Percentiles rank a stretch among this genome's conserved stretches.
Conservation (phyloP, 2,888 invertebrate genomes). For the Drosophila mayaguana region DNA sequence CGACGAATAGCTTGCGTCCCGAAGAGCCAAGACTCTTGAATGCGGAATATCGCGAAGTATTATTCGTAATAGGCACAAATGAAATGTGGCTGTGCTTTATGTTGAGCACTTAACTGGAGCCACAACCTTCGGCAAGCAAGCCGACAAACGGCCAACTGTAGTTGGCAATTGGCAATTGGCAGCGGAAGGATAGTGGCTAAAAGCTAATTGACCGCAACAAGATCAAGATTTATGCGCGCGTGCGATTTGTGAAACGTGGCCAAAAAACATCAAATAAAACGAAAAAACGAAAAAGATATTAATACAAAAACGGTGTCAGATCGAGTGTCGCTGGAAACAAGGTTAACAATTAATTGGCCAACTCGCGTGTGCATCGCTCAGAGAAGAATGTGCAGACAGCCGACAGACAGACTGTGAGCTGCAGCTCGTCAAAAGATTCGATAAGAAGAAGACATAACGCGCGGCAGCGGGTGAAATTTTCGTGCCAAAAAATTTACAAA, state of each 20-base stretch:
- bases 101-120: conserved; percentile 18
- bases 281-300: not conserved
- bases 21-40: conserved; percentile 19
- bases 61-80: conserved; percentile 48
- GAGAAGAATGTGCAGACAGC: conserved; percentile 42
- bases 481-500: conserved; percentile 46
- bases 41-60: conserved; percentile 31
- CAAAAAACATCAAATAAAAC: not conserved
- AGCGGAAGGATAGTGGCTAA: conserved; percentile 43
- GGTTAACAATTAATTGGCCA: conserved; percentile 58
- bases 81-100: conserved; percentile 31
- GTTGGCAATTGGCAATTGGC: conserved; percentile 13
- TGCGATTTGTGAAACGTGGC: conserved; percentile 20
- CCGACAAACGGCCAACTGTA: conserved; percentile 17
- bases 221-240: conserved; percentile 44
- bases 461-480: conserved; percentile 57
- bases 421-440: conserved; percentile 12
- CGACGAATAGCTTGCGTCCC: conserved; percentile 54
- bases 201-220: conserved; percentile 45
- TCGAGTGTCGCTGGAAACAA: conserved; percentile 24
- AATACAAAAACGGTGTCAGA: conserved; percentile 37
- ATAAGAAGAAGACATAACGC: conserved; percentile 17
- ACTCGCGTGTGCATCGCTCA: conserved; percentile 45
- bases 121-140: conserved; percentile 33
- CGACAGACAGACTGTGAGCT: conserved; percentile 16